Evolutionary conservation across 2,113 vertebrate species (phyloP), one percentile per base, ranked within the genome.

Genomic region (Suncus etruscus): DNA sequence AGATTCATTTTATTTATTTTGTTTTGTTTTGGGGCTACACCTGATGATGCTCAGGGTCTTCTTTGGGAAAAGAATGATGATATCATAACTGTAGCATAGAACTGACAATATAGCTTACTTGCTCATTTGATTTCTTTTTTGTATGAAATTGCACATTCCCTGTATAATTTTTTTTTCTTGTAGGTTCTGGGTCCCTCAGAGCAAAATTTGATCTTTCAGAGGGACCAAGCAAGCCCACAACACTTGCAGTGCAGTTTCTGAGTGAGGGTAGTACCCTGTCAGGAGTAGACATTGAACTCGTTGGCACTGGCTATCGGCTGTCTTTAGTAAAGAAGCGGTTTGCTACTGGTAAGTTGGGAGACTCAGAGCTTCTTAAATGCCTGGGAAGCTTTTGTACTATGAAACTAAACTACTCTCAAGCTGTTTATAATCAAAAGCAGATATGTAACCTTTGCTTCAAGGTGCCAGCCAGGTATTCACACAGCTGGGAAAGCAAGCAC

Each of bases 321-420:
- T 99, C 99, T 15, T 98, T 99, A 92, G 98, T 97, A 91, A 99
- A 99, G 96, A 99, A 99, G 97, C 98, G 99, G 86, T 99, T 99
- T 97, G 98, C 98, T 93, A 99, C 99, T 97, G 99, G 99, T 99
- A 97, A 97, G 97, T 6, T 69, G 45, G 54, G 51, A 82, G 50
- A 63, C 66, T 87, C 90, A 47, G 31, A 14, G 29, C 29, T 69
- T 83, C 85, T 72, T 78, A 50, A 54, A 22, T 77, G 50, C 18
- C 3, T 50, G 91, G 54, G 73, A 88, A 95, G 87, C 31, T 86
- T 32, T 78, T 51, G 9, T 70, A 83, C 58, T 90, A 16, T 81
- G 50, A 45, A 10, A 75, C 39, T 87, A 32, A 91, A 83, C 2
- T 72, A 51, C 8, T 77, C 12, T 65, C 24, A 78, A 27, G 10